These are phyloP conservation scores for Fragum sueziense DNA, from an alignment of 2,888 invertebrate species.

Conservation along the genomic window DNA sequence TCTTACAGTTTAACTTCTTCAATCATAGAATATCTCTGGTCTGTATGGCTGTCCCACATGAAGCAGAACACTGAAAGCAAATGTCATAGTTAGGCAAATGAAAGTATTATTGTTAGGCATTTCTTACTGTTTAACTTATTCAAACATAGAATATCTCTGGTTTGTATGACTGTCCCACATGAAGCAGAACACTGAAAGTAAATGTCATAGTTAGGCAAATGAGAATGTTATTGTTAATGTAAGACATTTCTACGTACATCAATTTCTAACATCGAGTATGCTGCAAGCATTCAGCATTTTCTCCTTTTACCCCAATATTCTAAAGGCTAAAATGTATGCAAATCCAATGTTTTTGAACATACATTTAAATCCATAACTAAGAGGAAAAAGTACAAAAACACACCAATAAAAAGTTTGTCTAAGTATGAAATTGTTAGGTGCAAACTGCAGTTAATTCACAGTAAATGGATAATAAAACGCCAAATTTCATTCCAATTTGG, in stretches of 20 bases:
- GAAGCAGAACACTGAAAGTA: constrained; percentile 83
- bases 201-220: neutral
- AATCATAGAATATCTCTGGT: constrained; percentile 88
- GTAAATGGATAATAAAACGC: neutral
- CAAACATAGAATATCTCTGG: constrained; percentile 86
- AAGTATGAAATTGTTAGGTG: neutral
- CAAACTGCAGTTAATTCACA: constrained; percentile 2
- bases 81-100: too few relatives aligned
- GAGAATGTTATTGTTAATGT: neutral
- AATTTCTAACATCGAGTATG: too few relatives aligned
- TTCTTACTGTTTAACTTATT: neutral
- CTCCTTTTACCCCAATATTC: constrained; percentile 1
- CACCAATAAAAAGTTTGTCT: neutral
- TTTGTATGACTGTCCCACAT: constrained; percentile 86
- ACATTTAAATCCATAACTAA: neutral
- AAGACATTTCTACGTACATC: too few relatives aligned
- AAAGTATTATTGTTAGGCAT: too few relatives aligned
- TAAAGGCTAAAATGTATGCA: neutral
- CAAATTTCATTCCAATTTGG: neutral
- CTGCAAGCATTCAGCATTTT: neutral
- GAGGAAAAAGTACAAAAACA: neutral
- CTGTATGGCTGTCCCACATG: constrained; percentile 85
- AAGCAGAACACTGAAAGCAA: constrained; percentile 83
- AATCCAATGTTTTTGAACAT: neutral
- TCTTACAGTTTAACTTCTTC: constrained; percentile 81